Base-by-base conservation (phyloP, 1,140 invertebrate genomes). In the Spodoptera litura region DNA sequence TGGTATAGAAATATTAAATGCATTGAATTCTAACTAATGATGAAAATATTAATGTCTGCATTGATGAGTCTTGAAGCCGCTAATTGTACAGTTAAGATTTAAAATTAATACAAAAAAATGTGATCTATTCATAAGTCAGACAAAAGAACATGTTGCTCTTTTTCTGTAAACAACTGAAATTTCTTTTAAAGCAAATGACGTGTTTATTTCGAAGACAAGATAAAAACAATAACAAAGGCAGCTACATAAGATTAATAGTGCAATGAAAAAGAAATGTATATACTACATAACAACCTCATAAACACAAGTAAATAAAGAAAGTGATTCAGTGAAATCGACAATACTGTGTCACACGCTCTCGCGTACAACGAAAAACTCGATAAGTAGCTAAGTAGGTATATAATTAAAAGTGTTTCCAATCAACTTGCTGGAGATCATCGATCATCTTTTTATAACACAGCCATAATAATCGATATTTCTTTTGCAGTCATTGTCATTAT, bases 331-430 rank as follows among this genome's bases (percentile, higher is more conserved):
- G 55, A 73, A 31, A 61, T 49, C 44, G 27, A 74, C 73, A 52
- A 62, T 62, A 75, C 27, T 27, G 11, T 64, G 73, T 75, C 73
- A 53, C 73, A 75, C 73, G 73, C 73, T 75, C 59, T 75, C 73
- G 44, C 44, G 49, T 38, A 10, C 10, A 53, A 31, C n/a, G 20
- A 61, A 61, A 74, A 61, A 64, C 59, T 52, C 58, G 35, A 73
- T 73, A 35, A 44, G 38, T 44, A 44, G 38, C 38, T 44, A 44
- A 8, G 35, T 35, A n/a, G 12, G 35, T 35, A n/a, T 55, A 75
- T 64, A 64, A 75, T 74, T 74, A 75, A 70, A 70, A 75, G 58
- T 75, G 58, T 75, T 64, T 51, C 8, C 31, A 74, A 51, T 58
- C 56, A 51, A 25, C 55, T 20, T 25, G n/a, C 38, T 61, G 6